Conservation (phyloP, 2,888 invertebrate genomes). For the Rhabditoides inermis region DNA sequence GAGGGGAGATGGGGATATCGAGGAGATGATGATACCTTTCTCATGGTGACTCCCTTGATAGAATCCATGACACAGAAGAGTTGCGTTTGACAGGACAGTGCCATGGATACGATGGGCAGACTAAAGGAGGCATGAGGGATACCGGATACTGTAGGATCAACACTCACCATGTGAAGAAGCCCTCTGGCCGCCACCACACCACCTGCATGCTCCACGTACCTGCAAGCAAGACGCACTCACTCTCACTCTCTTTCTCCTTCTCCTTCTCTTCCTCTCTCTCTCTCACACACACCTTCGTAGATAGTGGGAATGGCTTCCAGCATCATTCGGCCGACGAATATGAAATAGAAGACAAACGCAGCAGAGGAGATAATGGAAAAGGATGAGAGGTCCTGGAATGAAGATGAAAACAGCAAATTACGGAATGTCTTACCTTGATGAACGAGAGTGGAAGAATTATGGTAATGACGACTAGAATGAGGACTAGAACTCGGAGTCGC, state of each 20-base stretch:
- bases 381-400: slow-evolving; percentile 84
- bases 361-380: slow-evolving; percentile 61
- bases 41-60: slow-evolving; percentile 71
- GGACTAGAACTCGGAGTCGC: slow-evolving; percentile 30
- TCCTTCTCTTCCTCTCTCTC: no score
- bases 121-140: slow-evolving; percentile 1
- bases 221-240: no score
- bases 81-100: slow-evolving; percentile 89
- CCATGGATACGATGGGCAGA: slow-evolving; percentile 90
- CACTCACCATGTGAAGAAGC: slow-evolving; percentile 29
- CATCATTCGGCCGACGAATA: slow-evolving; percentile 61
- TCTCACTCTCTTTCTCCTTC: no score
- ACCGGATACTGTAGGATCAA: not conserved
- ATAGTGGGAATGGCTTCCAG: no score
- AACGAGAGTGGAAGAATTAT: slow-evolving; percentile 67
- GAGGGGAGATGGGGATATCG: no score
- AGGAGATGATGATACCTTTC: no score
- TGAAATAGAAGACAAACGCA: slow-evolving; percentile 75
- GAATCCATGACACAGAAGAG: slow-evolving; percentile 77
- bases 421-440: no score
- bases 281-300: no score
- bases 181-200: slow-evolving; percentile 36
- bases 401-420: no score
- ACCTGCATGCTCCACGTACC: slow-evolving; percentile 36
- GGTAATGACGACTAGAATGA: not conserved